phyloP scores from a whole-genome alignment of 2,797 vertebrate genomes.

The Acrossocheilus fasciatus region DNA sequence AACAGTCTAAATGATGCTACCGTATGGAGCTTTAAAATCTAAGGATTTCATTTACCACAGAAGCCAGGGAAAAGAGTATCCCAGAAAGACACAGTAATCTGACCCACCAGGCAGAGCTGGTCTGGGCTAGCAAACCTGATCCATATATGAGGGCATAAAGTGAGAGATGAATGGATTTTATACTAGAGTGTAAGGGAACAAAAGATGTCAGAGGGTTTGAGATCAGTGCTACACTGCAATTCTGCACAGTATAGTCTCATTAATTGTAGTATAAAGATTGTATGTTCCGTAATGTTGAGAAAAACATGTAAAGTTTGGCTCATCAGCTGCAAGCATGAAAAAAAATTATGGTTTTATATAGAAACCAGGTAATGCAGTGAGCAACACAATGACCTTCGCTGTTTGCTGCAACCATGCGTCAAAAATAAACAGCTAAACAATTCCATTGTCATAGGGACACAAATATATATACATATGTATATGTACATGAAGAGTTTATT shows the following conservation, averaged over 20 bases:
- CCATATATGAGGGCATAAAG: background rate
- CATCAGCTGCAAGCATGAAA: background rate
- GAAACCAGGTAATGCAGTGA: background rate
- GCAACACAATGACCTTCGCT: background rate
- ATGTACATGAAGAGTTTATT: too few species aligned
- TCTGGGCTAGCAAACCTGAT: conserved; percentile 15
- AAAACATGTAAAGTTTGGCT: background rate
- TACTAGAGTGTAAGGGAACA: background rate
- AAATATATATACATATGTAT: background rate
- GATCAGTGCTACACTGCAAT: background rate
- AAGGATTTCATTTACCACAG: background rate
- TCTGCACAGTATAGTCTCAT: background rate
- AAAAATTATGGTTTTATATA: background rate
- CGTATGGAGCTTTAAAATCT: background rate
- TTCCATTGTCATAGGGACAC: background rate
- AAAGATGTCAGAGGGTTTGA: background rate
- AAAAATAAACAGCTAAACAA: background rate
- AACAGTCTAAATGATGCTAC: conserved; percentile 28
- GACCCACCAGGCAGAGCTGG: background rate
- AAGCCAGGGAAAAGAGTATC: background rate
- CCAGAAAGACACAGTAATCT: conserved; percentile 19
- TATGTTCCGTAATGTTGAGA: background rate
- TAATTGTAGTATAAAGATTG: background rate
- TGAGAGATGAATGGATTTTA: conserved; percentile 22
- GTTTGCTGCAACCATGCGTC: background rate